Conservation (phyloP, 2,113 vertebrate genomes). For the Petrocephalus zakoni region DNA sequence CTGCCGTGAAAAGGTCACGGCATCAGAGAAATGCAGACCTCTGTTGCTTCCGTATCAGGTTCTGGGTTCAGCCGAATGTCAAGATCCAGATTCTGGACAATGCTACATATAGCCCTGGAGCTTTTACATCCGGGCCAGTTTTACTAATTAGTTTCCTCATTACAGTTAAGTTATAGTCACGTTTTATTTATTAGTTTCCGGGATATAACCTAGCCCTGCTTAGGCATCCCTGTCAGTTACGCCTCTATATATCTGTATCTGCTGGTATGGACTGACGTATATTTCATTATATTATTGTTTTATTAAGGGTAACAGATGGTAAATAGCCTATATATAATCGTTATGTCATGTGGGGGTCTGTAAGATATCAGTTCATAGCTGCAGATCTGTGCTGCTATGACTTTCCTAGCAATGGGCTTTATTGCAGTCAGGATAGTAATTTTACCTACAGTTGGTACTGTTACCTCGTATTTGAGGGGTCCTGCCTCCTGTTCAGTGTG, state of each 20-base stretch:
- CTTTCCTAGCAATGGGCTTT: background rate
- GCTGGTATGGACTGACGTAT: background rate
- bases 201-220: background rate
- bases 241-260: background rate
- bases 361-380: background rate
- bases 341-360: background rate
- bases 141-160: background rate
- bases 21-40: constrained; percentile 30
- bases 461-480: background rate
- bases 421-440: background rate
- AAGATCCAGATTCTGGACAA: background rate
- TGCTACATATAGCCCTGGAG: background rate
- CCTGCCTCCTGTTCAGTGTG: background rate
- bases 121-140: background rate
- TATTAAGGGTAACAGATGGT: background rate
- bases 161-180: background rate
- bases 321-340: background rate
- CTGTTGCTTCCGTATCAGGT: constrained; percentile 28
- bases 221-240: background rate
- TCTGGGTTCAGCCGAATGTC: background rate
- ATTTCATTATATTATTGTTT: background rate
- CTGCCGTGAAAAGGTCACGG: constrained; percentile 37
- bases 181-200: too few species aligned
- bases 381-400: background rate
- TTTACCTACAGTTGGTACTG: background rate